Evolutionary conservation across 2,888 invertebrate genomes (phyloP).

Genomic region (Lithophane ornitopus): DNA sequence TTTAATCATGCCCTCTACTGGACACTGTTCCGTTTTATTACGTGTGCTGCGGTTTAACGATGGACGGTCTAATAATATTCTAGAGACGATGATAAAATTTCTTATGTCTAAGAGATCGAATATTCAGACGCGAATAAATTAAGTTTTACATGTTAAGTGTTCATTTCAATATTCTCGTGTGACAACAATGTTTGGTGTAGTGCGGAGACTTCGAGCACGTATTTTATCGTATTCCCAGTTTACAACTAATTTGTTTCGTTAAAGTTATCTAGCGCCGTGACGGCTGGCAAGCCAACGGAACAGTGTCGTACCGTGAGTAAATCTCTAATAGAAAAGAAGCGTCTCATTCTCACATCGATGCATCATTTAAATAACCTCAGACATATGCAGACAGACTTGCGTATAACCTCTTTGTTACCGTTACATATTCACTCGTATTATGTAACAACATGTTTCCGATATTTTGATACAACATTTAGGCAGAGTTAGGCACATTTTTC

Average conservation of each 20-base stretch:
- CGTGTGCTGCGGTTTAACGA: conserved; percentile 63
- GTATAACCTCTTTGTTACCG: conserved; percentile 71
- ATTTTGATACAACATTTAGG: conserved; percentile 59
- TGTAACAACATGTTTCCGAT: conserved; percentile 79
- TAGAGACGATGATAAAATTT: conserved; percentile 67
- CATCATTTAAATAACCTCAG: conserved; percentile 77
- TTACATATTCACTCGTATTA: conserved; percentile 70
- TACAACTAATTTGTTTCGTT: conserved; percentile 43
- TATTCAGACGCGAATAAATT: conserved; percentile 66
- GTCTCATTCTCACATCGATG: conserved; percentile 84
- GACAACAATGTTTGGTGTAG: conserved; percentile 33
- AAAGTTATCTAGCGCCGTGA: conserved; percentile 58
- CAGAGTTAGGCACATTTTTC: conserved; percentile 65
- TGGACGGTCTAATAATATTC: conserved; percentile 82
- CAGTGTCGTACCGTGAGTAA: conserved; percentile 74
- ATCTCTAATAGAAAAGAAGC: conserved; percentile 84
- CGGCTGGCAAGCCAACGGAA: conserved; percentile 75
- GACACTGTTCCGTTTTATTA: conserved; percentile 79
- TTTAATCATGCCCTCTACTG: conserved; percentile 78
- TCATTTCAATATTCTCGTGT: conserved; percentile 44
- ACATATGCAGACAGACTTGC: conserved; percentile 77
- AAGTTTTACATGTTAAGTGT: conserved; percentile 51
- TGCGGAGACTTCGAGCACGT: conserved; percentile 34
- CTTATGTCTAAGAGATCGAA: conserved; percentile 78
- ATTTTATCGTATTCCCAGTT: conserved; percentile 50